Evolutionary conservation across 2,797 vertebrate genomes (phyloP).

Genomic region (Dryobates pubescens): DNA sequence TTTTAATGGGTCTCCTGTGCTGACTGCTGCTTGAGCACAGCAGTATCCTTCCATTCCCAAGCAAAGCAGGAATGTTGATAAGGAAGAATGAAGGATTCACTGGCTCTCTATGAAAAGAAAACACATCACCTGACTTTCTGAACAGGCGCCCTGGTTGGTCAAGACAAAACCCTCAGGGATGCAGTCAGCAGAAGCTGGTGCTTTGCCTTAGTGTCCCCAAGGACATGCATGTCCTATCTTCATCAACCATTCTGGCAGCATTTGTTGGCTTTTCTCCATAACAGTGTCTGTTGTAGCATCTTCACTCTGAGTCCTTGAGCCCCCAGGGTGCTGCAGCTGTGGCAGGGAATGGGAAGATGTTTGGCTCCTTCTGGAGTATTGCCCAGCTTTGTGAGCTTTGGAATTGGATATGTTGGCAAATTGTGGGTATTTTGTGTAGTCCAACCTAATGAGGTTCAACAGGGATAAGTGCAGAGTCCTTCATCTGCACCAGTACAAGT

Average conservation of each 20-base stretch:
- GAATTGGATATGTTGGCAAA: background rate
- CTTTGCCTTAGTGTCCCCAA: background rate
- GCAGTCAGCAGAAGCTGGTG: background rate
- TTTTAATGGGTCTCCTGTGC: background rate
- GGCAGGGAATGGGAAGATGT: rapidly evolving
- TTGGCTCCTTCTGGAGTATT: background rate
- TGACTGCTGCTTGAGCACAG: background rate
- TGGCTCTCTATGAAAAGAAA: background rate
- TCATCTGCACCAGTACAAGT: too few species aligned
- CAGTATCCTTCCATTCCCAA: background rate
- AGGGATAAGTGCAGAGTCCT: too few species aligned
- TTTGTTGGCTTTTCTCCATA: background rate
- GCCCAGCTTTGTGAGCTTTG: background rate
- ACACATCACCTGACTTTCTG: background rate
- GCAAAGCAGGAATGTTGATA: background rate
- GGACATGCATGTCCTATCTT: background rate
- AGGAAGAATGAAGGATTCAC: background rate
- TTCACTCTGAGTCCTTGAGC: rapidly evolving
- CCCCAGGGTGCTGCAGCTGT: background rate
- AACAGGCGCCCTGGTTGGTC: rapidly evolving
- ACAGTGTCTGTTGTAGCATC: background rate
- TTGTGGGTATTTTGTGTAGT: background rate
- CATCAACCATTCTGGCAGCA: background rate
- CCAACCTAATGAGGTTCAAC: background rate
- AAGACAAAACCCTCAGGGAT: background rate